These are phyloP conservation scores for Himalopsyche anomala DNA, from an alignment of 2,888 invertebrate species.

Conservation along the genomic window DNA sequence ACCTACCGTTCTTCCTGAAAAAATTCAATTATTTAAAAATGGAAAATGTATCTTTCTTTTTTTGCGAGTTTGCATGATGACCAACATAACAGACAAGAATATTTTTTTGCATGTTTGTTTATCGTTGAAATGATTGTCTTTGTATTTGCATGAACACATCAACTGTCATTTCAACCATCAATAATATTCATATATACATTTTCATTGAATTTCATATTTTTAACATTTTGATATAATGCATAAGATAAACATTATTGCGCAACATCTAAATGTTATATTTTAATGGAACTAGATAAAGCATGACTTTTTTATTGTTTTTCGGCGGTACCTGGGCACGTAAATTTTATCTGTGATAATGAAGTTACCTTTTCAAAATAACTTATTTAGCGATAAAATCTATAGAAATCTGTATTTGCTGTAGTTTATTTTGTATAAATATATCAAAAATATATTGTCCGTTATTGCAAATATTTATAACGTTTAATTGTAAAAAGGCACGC, in stretches of 20 bases:
- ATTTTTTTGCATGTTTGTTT: constrained; percentile 3
- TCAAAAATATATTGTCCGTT: constrained; percentile 8
- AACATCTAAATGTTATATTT: too few species aligned
- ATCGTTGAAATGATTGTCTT: not conserved
- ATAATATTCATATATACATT: too few species aligned
- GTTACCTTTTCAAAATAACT: not conserved
- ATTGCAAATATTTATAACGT: not conserved
- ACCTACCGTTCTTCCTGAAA: not conserved
- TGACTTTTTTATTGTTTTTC: not conserved
- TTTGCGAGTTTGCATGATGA: not conserved
- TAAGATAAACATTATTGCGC: too few species aligned
- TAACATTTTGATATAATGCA: too few species aligned
- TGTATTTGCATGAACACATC: not conserved
- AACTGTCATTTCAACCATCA: too few species aligned
- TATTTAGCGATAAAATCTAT: not conserved
- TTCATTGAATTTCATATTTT: too few species aligned
- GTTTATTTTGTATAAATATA: constrained; percentile 3
- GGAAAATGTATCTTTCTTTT: not conserved
- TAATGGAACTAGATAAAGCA: too few species aligned
- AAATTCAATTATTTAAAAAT: not conserved
- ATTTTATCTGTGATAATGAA: constrained; percentile 34
- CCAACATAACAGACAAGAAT: constrained; percentile 6
- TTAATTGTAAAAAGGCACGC: constrained; percentile 4
- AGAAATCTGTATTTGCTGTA: not conserved
- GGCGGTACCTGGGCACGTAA: constrained; percentile 12